Base-by-base conservation (phyloP, 2,113 vertebrate species). In the Mungos mungo region DNA sequence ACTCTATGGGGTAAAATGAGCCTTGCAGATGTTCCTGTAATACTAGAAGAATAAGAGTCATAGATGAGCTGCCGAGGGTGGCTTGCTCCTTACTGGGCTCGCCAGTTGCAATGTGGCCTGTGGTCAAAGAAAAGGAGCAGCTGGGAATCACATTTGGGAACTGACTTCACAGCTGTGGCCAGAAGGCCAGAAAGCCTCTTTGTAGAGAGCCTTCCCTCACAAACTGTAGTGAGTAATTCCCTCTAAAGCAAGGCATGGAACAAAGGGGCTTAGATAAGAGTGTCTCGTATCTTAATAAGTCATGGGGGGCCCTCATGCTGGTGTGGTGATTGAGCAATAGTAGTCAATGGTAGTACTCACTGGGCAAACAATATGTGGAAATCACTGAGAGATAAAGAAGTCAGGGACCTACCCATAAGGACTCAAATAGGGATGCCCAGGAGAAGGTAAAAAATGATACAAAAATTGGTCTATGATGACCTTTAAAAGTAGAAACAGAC, bases 11-110 rank as follows among this genome's bases (percentile, higher is more conserved):
- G 87, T 81, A 85, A 97, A 98, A 97, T 97, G 97, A 93, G 68
- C 71, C 60, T 93, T 76, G 76, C 97, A 98, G 97, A 97, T 97
- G 97, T 96, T 93, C 27, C 66, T 83, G 2, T 83, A 74, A 95
- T 93, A 45, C 38, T n/a, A 50, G 87, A 35, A 96, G 89, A 96
- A 71, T 77, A 68, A 87, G 91, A 82, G 45, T 92, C 72, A 52
- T 97, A 95, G 90, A 96, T 25, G 87, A 83, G 27, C 86, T 16
- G 1, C 38, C 3, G 90, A 71, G 93, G 82, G 92, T 27, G 92
- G 81, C 68, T 96, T 95, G 95, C 96, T 77, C 72, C 9, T n/a
- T 11, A 12, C 84, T 18, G 50, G 80, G 45, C 31, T 31, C 19
- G 25, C 65, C 38, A 83, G 65, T 90, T 96, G 89, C 90, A 88